Conservation (phyloP, 2,797 vertebrate genomes). For the Coluber constrictor region DNA sequence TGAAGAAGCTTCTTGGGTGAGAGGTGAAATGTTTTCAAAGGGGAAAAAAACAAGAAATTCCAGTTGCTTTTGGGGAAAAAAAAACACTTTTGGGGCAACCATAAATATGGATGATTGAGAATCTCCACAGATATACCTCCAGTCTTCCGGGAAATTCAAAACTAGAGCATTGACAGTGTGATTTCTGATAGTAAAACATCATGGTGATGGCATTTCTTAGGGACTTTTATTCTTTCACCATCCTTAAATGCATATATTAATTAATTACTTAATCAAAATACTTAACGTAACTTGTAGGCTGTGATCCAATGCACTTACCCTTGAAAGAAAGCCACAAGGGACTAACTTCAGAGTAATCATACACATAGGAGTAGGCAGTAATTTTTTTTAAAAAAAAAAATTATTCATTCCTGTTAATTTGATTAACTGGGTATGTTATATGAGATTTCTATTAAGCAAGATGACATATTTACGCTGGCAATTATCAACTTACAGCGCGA, state of each 20-base stretch:
- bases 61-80: background rate
- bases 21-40: background rate
- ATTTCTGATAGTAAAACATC: background rate
- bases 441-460: conserved; percentile 26
- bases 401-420: conserved; percentile 3
- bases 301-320: background rate
- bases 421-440: conserved; percentile 22
- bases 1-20: background rate
- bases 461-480: conserved; percentile 46
- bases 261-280: background rate
- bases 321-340: background rate
- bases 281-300: background rate
- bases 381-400: conserved; percentile 6
- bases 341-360: background rate
- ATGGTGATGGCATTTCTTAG: background rate
- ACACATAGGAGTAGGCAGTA: background rate
- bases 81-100: no score
- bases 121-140: background rate
- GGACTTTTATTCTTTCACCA: background rate
- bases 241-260: background rate
- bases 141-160: background rate
- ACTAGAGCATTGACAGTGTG: background rate
- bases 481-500: conserved; percentile 52
- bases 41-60: background rate
- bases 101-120: background rate